phyloP scores from a whole-genome alignment of 2,113 vertebrate species.

The Salvelinus alpinus region DNA sequence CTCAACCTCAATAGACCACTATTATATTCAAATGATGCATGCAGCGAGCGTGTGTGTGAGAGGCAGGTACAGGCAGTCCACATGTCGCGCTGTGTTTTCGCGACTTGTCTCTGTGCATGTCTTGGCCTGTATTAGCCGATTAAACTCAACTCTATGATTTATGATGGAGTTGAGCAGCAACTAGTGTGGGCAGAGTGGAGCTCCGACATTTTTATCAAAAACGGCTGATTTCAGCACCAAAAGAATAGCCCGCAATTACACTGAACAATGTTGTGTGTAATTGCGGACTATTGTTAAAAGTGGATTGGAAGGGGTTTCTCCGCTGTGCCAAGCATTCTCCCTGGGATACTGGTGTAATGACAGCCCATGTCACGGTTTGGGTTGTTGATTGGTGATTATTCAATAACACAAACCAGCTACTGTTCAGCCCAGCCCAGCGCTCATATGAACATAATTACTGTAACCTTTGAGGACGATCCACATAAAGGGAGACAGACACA shows the following conservation, averaged over 20 bases:
- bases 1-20: constrained; percentile 51
- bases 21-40: constrained; percentile 69
- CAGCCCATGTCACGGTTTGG: constrained; percentile 61
- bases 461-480: constrained; percentile 5
- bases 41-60: constrained; percentile 25
- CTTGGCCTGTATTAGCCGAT: background rate
- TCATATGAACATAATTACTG: constrained; percentile 34
- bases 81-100: constrained; percentile 32
- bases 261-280: too few relatives aligned
- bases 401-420: constrained; percentile 73
- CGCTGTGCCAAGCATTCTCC: constrained; percentile 51
- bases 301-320: constrained; percentile 41
- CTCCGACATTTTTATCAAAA: too few relatives aligned
- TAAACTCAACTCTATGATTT: too few relatives aligned
- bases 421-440: constrained; percentile 53
- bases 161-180: too few relatives aligned
- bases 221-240: too few relatives aligned
- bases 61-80: constrained; percentile 17
- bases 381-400: constrained; percentile 74
- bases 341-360: constrained; percentile 52
- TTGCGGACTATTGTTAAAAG: constrained; percentile 35
- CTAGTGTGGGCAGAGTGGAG: too few relatives aligned
- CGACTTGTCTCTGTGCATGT: constrained; percentile 23
- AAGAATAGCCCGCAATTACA: too few relatives aligned
- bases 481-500: background rate